These are phyloP conservation scores for Aeoliscus strigatus DNA, from an alignment of 2,797 vertebrate genomes.

Conservation along the genomic window DNA sequence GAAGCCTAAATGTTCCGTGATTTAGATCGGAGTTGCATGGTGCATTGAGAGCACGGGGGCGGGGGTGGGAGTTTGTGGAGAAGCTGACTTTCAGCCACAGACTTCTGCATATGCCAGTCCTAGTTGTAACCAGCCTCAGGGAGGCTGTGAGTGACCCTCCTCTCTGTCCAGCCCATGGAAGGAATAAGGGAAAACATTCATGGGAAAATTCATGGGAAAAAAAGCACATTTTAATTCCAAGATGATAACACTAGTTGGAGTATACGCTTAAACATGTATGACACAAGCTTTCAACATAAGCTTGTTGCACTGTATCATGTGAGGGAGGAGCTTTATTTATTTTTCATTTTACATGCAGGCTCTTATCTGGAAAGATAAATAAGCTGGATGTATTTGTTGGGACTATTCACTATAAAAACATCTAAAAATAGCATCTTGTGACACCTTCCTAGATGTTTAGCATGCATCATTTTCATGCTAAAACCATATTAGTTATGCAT, in stretches of 20 bases:
- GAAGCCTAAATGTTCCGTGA: background rate
- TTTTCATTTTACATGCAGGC: conserved; percentile 2
- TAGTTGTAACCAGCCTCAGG: conserved; percentile 4
- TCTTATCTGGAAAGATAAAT: conserved; percentile 23
- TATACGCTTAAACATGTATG: conserved; percentile 3
- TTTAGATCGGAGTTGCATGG: conserved; percentile 5
- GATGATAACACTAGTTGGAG: background rate
- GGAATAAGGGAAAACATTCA: background rate
- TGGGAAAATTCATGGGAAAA: conserved; percentile 9
- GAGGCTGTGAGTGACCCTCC: background rate
- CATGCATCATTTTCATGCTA: conserved; percentile 10
- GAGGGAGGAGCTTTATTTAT: conserved; percentile 18
- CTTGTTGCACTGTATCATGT: conserved; percentile 11
- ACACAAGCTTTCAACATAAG: conserved; percentile 11
- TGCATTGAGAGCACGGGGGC: conserved; percentile 1
- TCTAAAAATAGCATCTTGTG: conserved; percentile 4
- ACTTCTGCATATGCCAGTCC: conserved; percentile 4
- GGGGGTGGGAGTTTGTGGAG: conserved; percentile 4
- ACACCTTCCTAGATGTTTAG: conserved; percentile 14
- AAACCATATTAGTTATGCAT: conserved; percentile 13
- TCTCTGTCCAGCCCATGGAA: conserved; percentile 1
- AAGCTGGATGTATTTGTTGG: conserved; percentile 14
- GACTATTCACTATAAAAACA: conserved; percentile 9
- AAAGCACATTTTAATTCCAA: background rate
- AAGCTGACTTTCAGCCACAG: conserved; percentile 15